These are phyloP conservation scores for Drosophila incognita DNA, from an alignment of 2,888 invertebrate genomes.

Conservation along the genomic window DNA sequence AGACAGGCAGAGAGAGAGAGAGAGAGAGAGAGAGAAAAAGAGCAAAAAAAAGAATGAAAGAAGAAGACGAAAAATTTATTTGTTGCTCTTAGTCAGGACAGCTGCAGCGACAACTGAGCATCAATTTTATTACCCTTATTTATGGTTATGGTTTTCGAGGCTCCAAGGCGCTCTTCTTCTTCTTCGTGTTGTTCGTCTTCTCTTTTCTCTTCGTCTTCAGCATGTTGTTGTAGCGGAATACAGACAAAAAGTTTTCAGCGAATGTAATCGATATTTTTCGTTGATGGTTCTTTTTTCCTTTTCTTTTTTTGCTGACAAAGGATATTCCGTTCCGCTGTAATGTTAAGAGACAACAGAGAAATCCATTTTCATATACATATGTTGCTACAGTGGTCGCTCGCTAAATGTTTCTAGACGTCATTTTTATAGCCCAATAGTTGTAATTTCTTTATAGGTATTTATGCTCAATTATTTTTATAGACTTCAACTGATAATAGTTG, in stretches of 20 bases:
- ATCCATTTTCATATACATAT: constrained; percentile 16
- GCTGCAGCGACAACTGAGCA: constrained; percentile 72
- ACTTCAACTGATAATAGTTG: too few species aligned
- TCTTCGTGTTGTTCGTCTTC: constrained; percentile 18
- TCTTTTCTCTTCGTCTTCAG: constrained; percentile 2
- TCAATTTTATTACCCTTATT: constrained; percentile 79
- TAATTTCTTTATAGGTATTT: background rate
- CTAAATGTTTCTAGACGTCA: background rate
- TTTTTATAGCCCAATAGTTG: background rate
- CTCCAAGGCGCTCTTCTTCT: constrained; percentile 30
- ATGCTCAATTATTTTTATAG: background rate
- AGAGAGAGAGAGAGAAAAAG: background rate
- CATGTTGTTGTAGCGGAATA: constrained; percentile 19
- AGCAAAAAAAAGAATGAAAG: background rate
- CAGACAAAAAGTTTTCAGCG: constrained; percentile 67
- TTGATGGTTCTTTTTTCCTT: constrained; percentile 3
- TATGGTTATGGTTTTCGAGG: constrained; percentile 68
- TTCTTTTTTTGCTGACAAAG: constrained; percentile 46
- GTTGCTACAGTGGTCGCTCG: background rate
- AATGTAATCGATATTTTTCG: constrained; percentile 77
- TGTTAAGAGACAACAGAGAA: constrained; percentile 18
- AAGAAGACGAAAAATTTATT: constrained; percentile 57
- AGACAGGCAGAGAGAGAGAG: background rate
- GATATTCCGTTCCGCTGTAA: constrained; percentile 40
- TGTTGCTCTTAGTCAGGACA: constrained; percentile 52